Percentiles rank a stretch among this genome's conserved stretches.
phyloP scores from a whole-genome alignment of 2,888 invertebrate species.

The Andricus curvator region DNA sequence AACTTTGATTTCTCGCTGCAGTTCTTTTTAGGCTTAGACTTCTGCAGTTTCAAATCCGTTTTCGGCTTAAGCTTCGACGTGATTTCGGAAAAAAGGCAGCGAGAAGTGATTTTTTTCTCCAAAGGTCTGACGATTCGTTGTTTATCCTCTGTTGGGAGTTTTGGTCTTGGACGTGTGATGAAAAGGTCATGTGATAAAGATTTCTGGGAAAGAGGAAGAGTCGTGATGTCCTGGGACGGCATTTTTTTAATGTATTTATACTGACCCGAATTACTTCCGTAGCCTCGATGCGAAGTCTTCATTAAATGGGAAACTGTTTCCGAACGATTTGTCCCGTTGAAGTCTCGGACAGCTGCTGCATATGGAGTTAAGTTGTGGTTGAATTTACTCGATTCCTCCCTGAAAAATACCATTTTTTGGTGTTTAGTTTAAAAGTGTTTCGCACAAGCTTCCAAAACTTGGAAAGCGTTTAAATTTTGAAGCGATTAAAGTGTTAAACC shows the following conservation, averaged over 20 bases:
- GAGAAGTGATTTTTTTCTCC: slow-evolving; percentile 12
- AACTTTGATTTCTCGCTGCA: background rate
- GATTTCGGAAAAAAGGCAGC: background rate
- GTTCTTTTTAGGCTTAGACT: slow-evolving; percentile 4
- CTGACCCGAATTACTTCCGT: slow-evolving; percentile 80
- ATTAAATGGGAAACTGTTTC: slow-evolving; percentile 83
- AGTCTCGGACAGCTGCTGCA: slow-evolving; percentile 73
- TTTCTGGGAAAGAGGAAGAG: slow-evolving; percentile 12
- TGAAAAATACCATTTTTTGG: slow-evolving; percentile 50
- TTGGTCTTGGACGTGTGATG: background rate
- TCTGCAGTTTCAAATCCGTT: slow-evolving; percentile 24
- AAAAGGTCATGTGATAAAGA: background rate
- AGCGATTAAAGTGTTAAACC: too few species aligned
- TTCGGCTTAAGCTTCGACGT: slow-evolving; percentile 5
- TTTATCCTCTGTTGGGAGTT: slow-evolving; percentile 1
- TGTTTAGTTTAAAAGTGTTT: background rate
- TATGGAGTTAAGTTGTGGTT: slow-evolving; percentile 65
- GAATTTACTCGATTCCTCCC: slow-evolving; percentile 65
- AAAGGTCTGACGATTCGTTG: background rate
- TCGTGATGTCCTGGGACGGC: background rate
- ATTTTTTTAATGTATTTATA: slow-evolving; percentile 59
- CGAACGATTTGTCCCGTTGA: slow-evolving; percentile 75
- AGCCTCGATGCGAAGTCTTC: slow-evolving; percentile 87
- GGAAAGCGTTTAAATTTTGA: background rate
- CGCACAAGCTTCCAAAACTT: background rate